These are phyloP conservation scores for Cervus canadensis DNA, from an alignment of 2,113 vertebrate genomes.

Conservation along the genomic window DNA sequence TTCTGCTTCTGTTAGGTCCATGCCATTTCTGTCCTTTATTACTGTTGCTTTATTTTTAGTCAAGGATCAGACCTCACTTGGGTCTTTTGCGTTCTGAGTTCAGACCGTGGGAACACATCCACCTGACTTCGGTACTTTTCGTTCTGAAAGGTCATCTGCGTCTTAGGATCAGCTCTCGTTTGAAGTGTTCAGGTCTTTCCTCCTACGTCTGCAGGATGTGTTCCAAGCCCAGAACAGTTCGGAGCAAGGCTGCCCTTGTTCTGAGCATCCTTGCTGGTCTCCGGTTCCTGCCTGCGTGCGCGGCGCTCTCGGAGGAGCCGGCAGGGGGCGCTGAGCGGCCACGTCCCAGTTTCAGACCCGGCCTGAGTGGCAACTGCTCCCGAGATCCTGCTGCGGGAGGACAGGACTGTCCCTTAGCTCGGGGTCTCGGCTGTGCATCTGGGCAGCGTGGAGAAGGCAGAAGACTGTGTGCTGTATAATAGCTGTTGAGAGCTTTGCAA, in stretches of 20 bases:
- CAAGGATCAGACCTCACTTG: not conserved
- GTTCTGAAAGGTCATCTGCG: not conserved
- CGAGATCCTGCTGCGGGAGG: not conserved
- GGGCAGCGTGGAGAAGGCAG: not conserved
- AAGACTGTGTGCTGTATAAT: not conserved
- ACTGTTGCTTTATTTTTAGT: not conserved
- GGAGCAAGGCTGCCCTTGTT: not conserved
- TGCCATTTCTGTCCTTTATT: not conserved
- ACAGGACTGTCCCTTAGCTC: fast-evolving
- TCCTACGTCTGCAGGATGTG: fast-evolving
- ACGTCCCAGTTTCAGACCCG: not conserved
- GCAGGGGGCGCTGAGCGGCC: slow-evolving; percentile 29
- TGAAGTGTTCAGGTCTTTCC: too few species aligned
- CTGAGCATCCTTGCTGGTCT: not conserved
- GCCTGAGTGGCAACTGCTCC: not conserved
- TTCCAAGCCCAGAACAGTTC: not conserved
- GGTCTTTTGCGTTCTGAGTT: not conserved
- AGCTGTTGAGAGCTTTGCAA: not conserved
- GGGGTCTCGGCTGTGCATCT: not conserved
- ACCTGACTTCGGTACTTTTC: not conserved
- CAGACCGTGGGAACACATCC: not conserved
- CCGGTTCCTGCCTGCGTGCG: fast-evolving
- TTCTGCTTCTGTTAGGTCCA: not conserved
- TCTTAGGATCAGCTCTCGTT: not conserved
- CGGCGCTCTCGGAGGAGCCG: not conserved